Evolutionary conservation across 2,797 vertebrate species (phyloP).

Genomic region (Periophthalmus magnuspinnatus): DNA sequence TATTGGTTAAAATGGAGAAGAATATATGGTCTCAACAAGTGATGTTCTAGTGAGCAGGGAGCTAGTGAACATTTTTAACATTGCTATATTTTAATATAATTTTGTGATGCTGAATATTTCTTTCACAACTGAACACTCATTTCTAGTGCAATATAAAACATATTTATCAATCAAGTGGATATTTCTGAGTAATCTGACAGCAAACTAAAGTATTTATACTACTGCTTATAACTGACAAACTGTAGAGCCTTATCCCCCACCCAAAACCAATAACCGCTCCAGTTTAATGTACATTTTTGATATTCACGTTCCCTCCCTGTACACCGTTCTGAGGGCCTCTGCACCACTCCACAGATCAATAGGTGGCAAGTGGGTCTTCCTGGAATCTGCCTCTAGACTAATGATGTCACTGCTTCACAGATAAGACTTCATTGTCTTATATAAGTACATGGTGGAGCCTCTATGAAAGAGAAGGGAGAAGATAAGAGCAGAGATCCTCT

Average conservation of each 20-base stretch:
- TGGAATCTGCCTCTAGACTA: constrained; percentile 38
- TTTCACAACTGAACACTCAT: background rate
- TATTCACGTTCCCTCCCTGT: constrained; percentile 14
- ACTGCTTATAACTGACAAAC: no score
- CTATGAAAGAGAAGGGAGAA: constrained; percentile 19
- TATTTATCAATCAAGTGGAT: background rate
- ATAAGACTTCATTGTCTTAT: constrained; percentile 41
- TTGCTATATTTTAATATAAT: no score
- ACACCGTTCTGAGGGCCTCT: constrained; percentile 24
- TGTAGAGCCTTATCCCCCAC: background rate
- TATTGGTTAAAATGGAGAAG: background rate
- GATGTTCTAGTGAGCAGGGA: background rate
- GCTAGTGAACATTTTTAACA: background rate
- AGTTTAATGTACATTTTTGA: background rate
- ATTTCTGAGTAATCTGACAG: background rate
- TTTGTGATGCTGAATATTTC: background rate
- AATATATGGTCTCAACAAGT: background rate
- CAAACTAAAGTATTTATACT: no score
- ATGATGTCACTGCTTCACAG: constrained; percentile 42
- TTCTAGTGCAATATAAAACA: background rate
- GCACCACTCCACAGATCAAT: constrained; percentile 49
- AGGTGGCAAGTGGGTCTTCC: constrained; percentile 41
- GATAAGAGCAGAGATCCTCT: background rate
- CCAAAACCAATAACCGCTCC: background rate
- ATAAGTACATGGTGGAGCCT: constrained; percentile 22